These are phyloP conservation scores for Dipus sagitta DNA, from an alignment of 2,797 vertebrate species.

Conservation along the genomic window DNA sequence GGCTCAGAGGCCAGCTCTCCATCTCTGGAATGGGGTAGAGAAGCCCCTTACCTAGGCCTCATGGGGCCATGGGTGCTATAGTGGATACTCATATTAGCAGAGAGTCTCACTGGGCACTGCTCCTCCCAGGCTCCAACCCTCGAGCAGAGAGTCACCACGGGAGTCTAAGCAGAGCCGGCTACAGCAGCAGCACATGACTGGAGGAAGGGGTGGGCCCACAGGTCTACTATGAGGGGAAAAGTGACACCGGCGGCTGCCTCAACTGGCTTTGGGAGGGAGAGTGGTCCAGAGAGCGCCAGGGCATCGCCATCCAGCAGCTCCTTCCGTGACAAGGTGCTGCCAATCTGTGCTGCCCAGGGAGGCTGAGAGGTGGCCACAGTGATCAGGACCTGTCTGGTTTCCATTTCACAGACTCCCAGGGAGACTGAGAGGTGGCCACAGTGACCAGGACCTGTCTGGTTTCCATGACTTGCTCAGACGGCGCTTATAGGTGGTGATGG, in stretches of 20 bases:
- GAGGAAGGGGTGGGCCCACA: not conserved
- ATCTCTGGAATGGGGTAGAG: not conserved
- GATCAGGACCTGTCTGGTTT: no score
- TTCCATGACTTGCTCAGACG: no score
- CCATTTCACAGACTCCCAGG: not conserved
- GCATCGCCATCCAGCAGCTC: not conserved
- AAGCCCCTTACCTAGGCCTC: not conserved
- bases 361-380: not conserved
- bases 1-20: not conserved
- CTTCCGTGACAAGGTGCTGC: not conserved
- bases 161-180: not conserved
- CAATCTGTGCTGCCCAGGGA: not conserved
- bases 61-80: rapidly evolving
- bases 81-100: not conserved
- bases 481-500: no score
- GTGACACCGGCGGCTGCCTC: not conserved
- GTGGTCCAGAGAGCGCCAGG: not conserved
- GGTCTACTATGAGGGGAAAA: not conserved
- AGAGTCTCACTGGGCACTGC: not conserved
- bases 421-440: not conserved
- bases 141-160: not conserved
- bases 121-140: not conserved
- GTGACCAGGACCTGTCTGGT: not conserved
- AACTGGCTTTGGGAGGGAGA: no score
- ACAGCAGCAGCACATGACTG: no score